Base-by-base conservation (phyloP, 2,113 vertebrate species). In the Nematolebias whitei region DNA sequence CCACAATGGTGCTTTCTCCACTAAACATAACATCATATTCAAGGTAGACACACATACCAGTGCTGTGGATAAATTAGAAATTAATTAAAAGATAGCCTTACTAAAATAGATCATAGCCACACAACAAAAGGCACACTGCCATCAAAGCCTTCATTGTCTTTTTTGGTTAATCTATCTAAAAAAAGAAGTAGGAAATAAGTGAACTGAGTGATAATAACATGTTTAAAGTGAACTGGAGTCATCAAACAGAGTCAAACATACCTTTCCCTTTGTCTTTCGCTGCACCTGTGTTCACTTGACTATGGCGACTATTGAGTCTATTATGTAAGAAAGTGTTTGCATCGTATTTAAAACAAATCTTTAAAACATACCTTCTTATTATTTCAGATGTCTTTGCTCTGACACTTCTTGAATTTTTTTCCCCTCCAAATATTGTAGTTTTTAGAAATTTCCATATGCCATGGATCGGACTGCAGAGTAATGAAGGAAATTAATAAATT, bases 21-120 rank as follows among this genome's bases (percentile, higher is more conserved):
- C 68, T n/a, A 65, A 35, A 13, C 78, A 20, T 61, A 39, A 50
- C 22, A 77, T 16, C 61, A 65, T 41, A 63, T 59, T 73, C 43
- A 29, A 75, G 13, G 39, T 50, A 32, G 47, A 68, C n/a, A 41
- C 29, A 29, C 48, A 63, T 4, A 2, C 79, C 79, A 84, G 83
- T 89, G 85, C 80, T 85, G 73, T 68, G 19, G 58, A 86, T 22
- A 84, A 87, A 79, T 45, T 52, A 55, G 63, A n/a, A 11, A 12
- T 39, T n/a, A n/a, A n/a, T 56, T 71, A 51, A 77, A 80, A 86
- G 68, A 13, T 67, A 83, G 64, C 48, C 29, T 14, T 16, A 61
- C 40, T 72, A 76, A 76, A 60, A 69, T 43, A 35, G 9, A 68
- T 56, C 20, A 56, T 32, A n/a, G 68, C 60, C 32, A 68, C 32